Evolutionary conservation across 2,888 invertebrate genomes (phyloP), one percentile per base, ranked within the genome.

Genomic region (Brenthis hecate): DNA sequence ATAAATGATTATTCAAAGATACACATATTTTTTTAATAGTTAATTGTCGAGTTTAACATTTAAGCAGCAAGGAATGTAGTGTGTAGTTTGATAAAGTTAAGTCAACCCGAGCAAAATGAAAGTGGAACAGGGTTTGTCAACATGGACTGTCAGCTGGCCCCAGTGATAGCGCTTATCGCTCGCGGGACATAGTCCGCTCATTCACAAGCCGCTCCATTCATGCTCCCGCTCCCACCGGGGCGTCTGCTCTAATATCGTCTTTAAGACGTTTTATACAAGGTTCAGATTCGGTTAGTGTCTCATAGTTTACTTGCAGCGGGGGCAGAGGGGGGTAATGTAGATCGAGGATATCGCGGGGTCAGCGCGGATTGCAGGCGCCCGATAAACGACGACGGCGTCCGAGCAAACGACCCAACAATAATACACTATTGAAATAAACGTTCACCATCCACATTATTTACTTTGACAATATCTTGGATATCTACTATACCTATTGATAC

Each of bases 321-420:
- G 77, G 77, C 77, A 67, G 76, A 83, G 86, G 82, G 85, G 85
- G 85, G 85, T 78, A 81, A 88, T 85, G 83, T 87, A 85, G 89
- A 89, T 87, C 87, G 91, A 91, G 91, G 91, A 92, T 92, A 91
- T 91, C 91, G 84, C 87, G 89, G 90, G 92, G 92, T 92, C 92
- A 92, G 83, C 90, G 85, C 87, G 91, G 92, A 92, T 92, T 92
- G 91, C 88, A 91, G 89, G 88, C 91, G 87, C 84, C 86, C 85
- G 91, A 90, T 91, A 91, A 90, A 89, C 84, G 84, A 76, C 79
- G 81, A 81, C 81, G 85, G 81, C 85, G 81, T 82, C 79, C 82
- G 80, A 83, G 80, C 78, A 81, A 81, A 83, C 81, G 73, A 79
- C 80, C 81, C 78, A 78, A 76, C 75, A 79, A 79, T 80, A 78